Base-by-base conservation (phyloP, 2,888 invertebrate species). In the Polydrusus tereticollis region DNA sequence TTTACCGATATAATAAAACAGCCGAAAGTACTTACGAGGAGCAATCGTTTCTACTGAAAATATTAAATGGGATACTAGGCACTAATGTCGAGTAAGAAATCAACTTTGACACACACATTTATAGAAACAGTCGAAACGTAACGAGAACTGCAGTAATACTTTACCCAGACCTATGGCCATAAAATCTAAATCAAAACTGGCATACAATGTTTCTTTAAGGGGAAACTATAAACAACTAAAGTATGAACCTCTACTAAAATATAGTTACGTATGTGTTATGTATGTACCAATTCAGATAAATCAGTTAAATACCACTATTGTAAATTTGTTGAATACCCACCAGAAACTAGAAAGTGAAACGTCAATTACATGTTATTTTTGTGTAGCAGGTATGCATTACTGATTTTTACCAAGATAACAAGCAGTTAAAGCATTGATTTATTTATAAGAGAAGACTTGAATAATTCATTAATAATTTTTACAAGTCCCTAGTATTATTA, bases 171-270 rank as follows among this genome's bases (percentile, higher is more conserved):
- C 6, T 14, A 26, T 14, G 2, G n/a, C 55, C 2, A 41, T 6
- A 41, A 16, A 16, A 7, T 6, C 7, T 7, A 16, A 41, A 88
- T 16, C 18, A 50, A 67, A n/a, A 60, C 18, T 18, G 6, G 1
- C 2, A 33, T 12, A 33, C n/a, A 45, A 60, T 23, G 33, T 45
- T 47, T 33, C 26, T 38, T 21, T 41, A 36, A 58, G 58, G 45
- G 64, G 58, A 65, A 70, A 26, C 58, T 12, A 4, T 20, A 59
- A 59, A 23, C 43, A 64, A 69, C 58, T 69, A 29, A 64, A 50
- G 23, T 65, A 64, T 65, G 36, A 65, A 29, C 20, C 23, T n/a
- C 16, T 16, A 55, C 14, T 55, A 55, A 55, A 29, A 29, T 55
- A 55, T 6, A 55, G 4, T 23, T 55, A 55, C 16, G 29, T 23